Conservation (phyloP, 2,888 invertebrate genomes). For the Mythimna impura region DNA sequence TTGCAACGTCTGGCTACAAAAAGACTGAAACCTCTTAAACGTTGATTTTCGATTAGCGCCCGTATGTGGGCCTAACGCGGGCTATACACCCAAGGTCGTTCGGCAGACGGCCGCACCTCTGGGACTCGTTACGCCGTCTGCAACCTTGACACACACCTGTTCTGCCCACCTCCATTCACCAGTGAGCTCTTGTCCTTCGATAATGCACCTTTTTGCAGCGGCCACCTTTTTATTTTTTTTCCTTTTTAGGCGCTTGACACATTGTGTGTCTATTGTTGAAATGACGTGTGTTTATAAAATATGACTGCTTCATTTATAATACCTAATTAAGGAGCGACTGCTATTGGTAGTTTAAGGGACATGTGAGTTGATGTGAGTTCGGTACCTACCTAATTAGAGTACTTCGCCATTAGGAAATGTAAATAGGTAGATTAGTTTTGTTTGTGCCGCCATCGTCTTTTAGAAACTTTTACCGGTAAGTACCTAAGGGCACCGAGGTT, state of each 20-base stretch:
- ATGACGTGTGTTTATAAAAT: conserved; percentile 36
- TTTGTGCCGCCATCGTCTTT: background rate
- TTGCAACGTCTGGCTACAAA: conserved; percentile 46
- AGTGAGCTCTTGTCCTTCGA: conserved; percentile 57
- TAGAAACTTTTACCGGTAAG: too few species aligned
- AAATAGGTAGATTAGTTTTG: too few species aligned
- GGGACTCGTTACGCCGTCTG: conserved; percentile 71
- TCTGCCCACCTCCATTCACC: conserved; percentile 64
- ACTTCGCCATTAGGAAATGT: background rate
- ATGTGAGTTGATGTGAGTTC: background rate
- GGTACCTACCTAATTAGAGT: background rate
- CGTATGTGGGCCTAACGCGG: conserved; percentile 62
- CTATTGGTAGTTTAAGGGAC: background rate
- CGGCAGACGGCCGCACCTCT: conserved; percentile 65
- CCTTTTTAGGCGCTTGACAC: conserved; percentile 35
- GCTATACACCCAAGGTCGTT: conserved; percentile 66
- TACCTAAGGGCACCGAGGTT: too few species aligned
- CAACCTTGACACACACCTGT: conserved; percentile 77
- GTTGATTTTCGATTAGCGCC: conserved; percentile 64
- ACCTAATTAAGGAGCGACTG: background rate
- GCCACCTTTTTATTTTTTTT: conserved; percentile 17
- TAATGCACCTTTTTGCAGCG: conserved; percentile 62
- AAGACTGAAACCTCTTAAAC: conserved; percentile 47
- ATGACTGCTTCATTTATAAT: conserved; percentile 14
- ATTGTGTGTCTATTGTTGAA: conserved; percentile 49